phyloP scores from a whole-genome alignment of 2,113 vertebrate species.

The Mormoops blainvillei region DNA sequence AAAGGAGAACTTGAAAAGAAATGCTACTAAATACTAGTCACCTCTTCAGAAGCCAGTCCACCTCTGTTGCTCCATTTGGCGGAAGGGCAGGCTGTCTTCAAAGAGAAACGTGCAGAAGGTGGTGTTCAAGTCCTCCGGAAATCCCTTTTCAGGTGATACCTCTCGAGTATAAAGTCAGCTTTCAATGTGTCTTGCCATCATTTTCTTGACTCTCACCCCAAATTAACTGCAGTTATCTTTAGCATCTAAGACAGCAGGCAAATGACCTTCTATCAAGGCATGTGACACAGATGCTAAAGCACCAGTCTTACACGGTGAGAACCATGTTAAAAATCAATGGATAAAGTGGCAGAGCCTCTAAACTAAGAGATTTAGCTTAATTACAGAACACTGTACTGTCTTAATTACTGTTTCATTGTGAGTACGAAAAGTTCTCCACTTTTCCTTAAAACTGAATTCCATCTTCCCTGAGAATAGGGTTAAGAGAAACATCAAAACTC shows the following conservation, averaged over 20 bases:
- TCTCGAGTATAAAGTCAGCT: not conserved
- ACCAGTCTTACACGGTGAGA: constrained; percentile 28
- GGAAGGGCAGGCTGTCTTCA: not conserved
- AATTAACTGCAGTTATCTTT: constrained; percentile 13
- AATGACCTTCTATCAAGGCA: constrained; percentile 41
- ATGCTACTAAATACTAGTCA: not conserved
- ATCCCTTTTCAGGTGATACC: not conserved
- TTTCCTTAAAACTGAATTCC: constrained; percentile 75
- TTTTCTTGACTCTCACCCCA: not conserved
- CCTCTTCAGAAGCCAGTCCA: not conserved
- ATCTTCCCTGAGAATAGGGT: constrained; percentile 86
- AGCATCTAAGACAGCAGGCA: constrained; percentile 41
- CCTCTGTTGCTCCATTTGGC: not conserved
- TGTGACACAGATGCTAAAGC: constrained; percentile 58
- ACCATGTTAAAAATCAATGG: constrained; percentile 52
- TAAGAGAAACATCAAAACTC: constrained; percentile 78
- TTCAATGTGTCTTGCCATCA: not conserved
- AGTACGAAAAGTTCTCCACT: constrained; percentile 72
- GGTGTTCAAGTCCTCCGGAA: not conserved
- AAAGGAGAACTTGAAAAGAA: constrained; percentile 17
- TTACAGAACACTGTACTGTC: constrained; percentile 74
- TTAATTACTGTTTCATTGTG: constrained; percentile 71
- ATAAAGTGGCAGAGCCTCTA: constrained; percentile 41
- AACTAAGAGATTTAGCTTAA: constrained; percentile 66
- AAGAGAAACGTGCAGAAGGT: not conserved